These are phyloP conservation scores for Hypsopygia costalis DNA, from an alignment of 2,888 invertebrate species.

Conservation along the genomic window DNA sequence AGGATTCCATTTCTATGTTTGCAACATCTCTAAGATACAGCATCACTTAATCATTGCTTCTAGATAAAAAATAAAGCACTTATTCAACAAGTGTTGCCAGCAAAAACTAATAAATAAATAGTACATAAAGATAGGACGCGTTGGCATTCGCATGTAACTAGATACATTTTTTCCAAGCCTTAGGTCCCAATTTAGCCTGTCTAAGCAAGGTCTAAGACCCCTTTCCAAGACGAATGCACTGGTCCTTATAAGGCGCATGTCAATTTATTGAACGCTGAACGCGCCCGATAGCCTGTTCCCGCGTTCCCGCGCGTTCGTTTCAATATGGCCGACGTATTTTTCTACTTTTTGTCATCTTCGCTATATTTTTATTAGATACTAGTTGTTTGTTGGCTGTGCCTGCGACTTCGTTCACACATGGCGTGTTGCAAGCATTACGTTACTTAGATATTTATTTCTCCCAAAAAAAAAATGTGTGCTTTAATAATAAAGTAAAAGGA, in stretches of 20 bases:
- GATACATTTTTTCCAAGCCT: conserved; percentile 31
- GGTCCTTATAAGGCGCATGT: conserved; percentile 65
- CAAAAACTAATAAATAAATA: conserved; percentile 4
- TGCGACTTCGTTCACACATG: too few species aligned
- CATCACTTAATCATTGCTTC: too few species aligned
- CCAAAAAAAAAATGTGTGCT: too few species aligned
- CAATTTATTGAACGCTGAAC: conserved; percentile 66
- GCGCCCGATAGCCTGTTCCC: conserved; percentile 42
- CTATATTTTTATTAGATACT: neutral
- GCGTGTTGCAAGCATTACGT: too few species aligned
- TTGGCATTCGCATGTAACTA: conserved; percentile 15
- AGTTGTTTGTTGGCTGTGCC: too few species aligned
- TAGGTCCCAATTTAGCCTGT: conserved; percentile 47
- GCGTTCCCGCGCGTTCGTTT: conserved; percentile 57
- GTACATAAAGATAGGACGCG: conserved; percentile 5
- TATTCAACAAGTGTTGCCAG: neutral
- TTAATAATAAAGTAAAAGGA: too few species aligned
- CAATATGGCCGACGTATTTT: conserved; percentile 51
- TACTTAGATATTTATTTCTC: too few species aligned
- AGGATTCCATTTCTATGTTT: too few species aligned
- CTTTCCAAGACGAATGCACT: conserved; percentile 47
- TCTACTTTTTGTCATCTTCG: conserved; percentile 49
- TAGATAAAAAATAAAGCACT: neutral
- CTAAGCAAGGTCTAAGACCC: conserved; percentile 55
- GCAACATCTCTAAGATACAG: too few species aligned